Evolutionary conservation across 2,888 invertebrate genomes (phyloP), one percentile per base, ranked within the genome.

Genomic region (Nymphalis urticae): DNA sequence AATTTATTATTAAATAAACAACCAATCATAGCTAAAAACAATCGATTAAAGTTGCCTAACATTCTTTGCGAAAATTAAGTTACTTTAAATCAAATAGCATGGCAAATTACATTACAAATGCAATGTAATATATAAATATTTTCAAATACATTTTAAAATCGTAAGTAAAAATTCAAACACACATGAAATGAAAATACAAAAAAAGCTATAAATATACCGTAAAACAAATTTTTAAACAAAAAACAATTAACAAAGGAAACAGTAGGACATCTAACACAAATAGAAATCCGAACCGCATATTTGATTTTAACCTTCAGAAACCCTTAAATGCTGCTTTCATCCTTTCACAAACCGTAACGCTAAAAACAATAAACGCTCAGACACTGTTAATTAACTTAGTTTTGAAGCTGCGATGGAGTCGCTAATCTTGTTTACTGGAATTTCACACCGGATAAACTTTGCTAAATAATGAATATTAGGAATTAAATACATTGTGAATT

Each of bases 361-460:
- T 67, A 70, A 62, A 70, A 70, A 75, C 77, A 80, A 81, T 83
- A 78, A 79, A 77, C 75, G 80, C 75, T 78, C 75, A 77, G 77
- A 77, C 76, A 79, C 77, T 76, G 79, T 81, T 85, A 85, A 85
- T 86, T 82, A 82, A 72, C 76, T 73, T 62, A 72, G 62, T 70
- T 67, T 62, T 32, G 32, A 21, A 58, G 27, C 48, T 47, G 50
- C 63, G 66, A 24, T 54, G 81, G 77, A 82, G 79, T 79, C 77
- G 73, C 75, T 84, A 85, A 86, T 86, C 84, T 81, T 83, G 83
- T 84, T 86, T 84, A 81, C 79, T 56, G 19, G 21, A 77, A 79
- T 70, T 72, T 58, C 61, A 47, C 61, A 59, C 62, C 16, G 64
- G 64, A 60, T 68, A 63, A 64, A 69, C 53, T 72, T 67, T 64